Conservation (phyloP, 92 coral and sea anemone genomes). For the Paragorgia papillata region DNA sequence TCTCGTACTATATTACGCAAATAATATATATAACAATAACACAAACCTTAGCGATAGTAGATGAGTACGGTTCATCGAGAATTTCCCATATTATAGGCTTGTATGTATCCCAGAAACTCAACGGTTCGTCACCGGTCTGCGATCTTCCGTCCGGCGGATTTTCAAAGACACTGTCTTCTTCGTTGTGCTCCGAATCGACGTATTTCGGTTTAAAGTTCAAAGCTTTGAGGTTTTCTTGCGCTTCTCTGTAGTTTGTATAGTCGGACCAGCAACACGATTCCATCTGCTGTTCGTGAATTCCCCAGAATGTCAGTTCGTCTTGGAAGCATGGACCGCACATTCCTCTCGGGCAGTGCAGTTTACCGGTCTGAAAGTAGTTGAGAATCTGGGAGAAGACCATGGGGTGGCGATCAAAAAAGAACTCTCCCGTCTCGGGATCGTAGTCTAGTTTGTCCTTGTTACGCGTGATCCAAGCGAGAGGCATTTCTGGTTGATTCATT, state of each 20-base stretch:
- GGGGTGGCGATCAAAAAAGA: slow-evolving; percentile 96
- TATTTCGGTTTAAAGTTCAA: slow-evolving; percentile 89
- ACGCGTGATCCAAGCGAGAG: slow-evolving; percentile 71
- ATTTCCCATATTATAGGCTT: slow-evolving; percentile 95
- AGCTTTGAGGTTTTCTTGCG: slow-evolving; percentile 84
- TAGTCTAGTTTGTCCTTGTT: slow-evolving; percentile 83
- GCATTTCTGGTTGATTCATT: slow-evolving; percentile 82
- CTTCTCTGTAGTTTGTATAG: slow-evolving; percentile 92
- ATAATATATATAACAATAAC: not conserved
- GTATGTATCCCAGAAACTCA: slow-evolving; percentile 70
- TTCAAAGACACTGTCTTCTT: not conserved
- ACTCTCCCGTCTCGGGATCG: slow-evolving; percentile 88
- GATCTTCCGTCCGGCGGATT: not conserved
- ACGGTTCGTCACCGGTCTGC: not conserved
- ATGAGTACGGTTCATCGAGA: slow-evolving; percentile 94
- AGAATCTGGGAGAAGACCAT: slow-evolving; percentile 89
- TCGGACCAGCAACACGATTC: slow-evolving; percentile 96
- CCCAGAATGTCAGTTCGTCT: slow-evolving; percentile 96
- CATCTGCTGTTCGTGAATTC: slow-evolving; percentile 95
- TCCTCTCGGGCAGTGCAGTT: slow-evolving; percentile 88
- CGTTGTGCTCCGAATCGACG: slow-evolving; percentile 27
- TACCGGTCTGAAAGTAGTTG: slow-evolving; percentile 96
- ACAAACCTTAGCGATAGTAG: slow-evolving; percentile 89
- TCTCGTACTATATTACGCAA: too few species aligned
- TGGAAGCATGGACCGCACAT: slow-evolving; percentile 93